These are phyloP conservation scores for Scolopax rusticola DNA, from an alignment of 2,797 vertebrate genomes.

Conservation along the genomic window DNA sequence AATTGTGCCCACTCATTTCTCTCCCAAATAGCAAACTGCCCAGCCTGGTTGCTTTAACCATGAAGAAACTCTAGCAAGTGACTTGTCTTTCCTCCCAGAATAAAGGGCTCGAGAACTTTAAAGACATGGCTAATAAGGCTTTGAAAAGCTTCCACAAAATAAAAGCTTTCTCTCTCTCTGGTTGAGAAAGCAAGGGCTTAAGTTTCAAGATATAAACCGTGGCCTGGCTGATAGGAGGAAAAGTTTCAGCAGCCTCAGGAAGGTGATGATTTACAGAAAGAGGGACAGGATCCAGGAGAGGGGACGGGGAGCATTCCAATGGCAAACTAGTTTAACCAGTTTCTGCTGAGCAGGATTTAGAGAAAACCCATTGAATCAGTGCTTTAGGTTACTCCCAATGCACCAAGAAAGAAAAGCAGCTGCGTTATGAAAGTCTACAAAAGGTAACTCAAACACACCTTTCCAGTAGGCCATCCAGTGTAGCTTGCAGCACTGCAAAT, in stretches of 20 bases:
- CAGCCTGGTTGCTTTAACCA: not conserved
- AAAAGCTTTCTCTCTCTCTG: conserved; percentile 1
- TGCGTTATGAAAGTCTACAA: not conserved
- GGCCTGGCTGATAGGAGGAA: not conserved
- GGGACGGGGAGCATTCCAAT: not conserved
- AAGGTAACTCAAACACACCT: accelerated
- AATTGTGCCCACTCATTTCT: not conserved
- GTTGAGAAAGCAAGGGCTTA: conserved; percentile 42
- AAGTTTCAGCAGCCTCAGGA: conserved; percentile 32
- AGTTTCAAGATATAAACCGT: conserved; percentile 20
- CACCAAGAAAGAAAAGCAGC: not conserved
- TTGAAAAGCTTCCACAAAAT: conserved; percentile 7
- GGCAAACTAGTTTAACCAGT: conserved; percentile 69
- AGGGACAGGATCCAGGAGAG: conserved; percentile 40
- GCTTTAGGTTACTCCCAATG: not conserved
- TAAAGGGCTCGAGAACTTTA: not conserved
- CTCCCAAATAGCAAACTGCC: not conserved
- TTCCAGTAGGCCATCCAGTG: not conserved
- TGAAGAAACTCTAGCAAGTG: not conserved
- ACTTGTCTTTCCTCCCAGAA: not conserved
- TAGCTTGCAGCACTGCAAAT: not conserved
- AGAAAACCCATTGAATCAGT: not conserved
- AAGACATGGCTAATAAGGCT: not conserved
- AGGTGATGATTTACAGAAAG: conserved; percentile 75
- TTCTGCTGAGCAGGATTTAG: conserved; percentile 24